Base-by-base conservation (phyloP, 2,113 vertebrate genomes). In the Cisticola juncidis region DNA sequence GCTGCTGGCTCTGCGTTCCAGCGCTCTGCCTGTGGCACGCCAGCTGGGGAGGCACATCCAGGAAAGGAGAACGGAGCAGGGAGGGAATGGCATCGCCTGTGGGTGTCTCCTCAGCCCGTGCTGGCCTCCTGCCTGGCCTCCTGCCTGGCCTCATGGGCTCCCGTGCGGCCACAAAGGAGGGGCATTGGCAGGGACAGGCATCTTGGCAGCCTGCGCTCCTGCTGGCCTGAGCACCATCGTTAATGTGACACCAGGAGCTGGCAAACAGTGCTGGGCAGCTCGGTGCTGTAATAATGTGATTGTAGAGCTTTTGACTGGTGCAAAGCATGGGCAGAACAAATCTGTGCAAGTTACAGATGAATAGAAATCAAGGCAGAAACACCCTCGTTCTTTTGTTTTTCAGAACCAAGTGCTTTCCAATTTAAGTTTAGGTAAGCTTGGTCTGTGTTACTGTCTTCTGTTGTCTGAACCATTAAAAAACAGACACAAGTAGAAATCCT, bases 101-200 rank as follows among this genome's bases (percentile, higher is more conserved):
- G 95, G 57, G 45, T 90, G 81, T 71, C 53, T 62, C n/a, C 88
- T 58, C 3, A 50, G 83, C 60, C 45, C 25, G 54, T 31, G 22
- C 76, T 95, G 91, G 65, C 82, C 61, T 74, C 25, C 25, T 70
- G 65, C 81, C 76, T 95, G 91, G 65, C 82, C 61, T 74, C 25
- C 25, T 70, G 65, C 81, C 92, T 44, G 84, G 60, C 62, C 1
- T 0, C 42, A 9, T 4, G 66, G 64, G 61, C 56, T 60, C 29
- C 61, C 1, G 0, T 42, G 78, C 2, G 8, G 40, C 47, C 73
- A 21, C 53, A 26, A 5, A 68, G 65, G 72, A 90, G 56, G 25
- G 51, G 21, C 78, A 36, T 4, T 40, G 68, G 73, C 58, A 50
- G 9, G 60, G 28, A 36, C 38, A 11, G 73, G 54, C 47, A 70